Base-by-base conservation (phyloP, 1,140 invertebrate genomes). In the Drosophila bifasciata region DNA sequence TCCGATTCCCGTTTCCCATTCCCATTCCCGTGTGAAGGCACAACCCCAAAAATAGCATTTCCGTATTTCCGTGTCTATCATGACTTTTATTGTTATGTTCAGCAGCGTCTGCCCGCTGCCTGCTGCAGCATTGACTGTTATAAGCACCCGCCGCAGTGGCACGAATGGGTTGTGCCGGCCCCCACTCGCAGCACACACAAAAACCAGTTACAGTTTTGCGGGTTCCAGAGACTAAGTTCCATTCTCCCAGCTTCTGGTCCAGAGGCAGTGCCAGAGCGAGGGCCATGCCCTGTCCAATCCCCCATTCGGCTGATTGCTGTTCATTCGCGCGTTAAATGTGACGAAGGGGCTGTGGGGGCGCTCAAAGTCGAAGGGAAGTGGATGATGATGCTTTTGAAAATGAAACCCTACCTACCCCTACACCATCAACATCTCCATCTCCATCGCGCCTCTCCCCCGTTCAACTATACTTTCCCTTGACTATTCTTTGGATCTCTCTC, bases 241-340 rank as follows among this genome's bases (percentile, higher is more conserved):
- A 36, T 36, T 36, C 11, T 11, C 79, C 49, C 79, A 56, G 49
- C 45, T 67, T 57, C 46, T 41, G 58, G 46, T 68, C 55, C 64
- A 52, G 56, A 52, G 41, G 43, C 56, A 41, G 45, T 69, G 64
- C 63, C 46, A 25, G 16, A 32, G 28, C 28, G 9, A 32, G 28
- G 28, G 28, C 28, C 32, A 36, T 36, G 40, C 58, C 66, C 64
- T 41, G 36, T 15, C 52, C 17, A 43, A 17, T 49, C 43, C 44
- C 70, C 70, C 45, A 52, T 58, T 53, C 53, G 50, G 56, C 79
- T 81, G 78, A 76, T 79, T 81, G 79, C 72, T 53, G 64, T 70
- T 88, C 81, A 86, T 81, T 88, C 83, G 83, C 81, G 83, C 77
- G 81, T 86, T 86, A 78, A 88, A 88, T 86, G 62, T 60, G 59